phyloP scores from a whole-genome alignment of 2,797 vertebrate species.

The Pelodytes ibericus region DNA sequence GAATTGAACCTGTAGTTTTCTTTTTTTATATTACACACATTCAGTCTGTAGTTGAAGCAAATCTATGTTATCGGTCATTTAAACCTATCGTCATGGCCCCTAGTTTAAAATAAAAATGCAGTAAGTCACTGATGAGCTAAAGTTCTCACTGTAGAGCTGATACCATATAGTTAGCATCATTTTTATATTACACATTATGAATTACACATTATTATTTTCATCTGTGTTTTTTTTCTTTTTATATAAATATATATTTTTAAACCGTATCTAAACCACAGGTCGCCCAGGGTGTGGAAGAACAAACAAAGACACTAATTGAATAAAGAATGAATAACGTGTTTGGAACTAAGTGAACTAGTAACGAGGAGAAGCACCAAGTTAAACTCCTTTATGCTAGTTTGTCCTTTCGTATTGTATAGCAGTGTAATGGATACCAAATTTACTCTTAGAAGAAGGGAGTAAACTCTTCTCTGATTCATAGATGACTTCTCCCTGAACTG shows the following conservation, averaged over 20 bases:
- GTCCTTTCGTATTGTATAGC: not conserved
- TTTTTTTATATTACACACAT: too few species aligned
- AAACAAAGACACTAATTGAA: constrained; percentile 19
- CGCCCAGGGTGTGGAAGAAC: not conserved
- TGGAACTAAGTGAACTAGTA: not conserved
- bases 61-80: too few species aligned
- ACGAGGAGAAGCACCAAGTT: not conserved
- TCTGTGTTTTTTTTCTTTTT: constrained; percentile 1
- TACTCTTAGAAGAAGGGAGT: not conserved
- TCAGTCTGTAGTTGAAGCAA: too few species aligned
- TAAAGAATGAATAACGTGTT: constrained; percentile 26
- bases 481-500: not conserved
- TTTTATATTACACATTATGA: constrained; percentile 7
- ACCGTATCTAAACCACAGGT: not conserved
- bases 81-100: too few species aligned
- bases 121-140: too few species aligned
- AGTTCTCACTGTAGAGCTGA: not conserved
- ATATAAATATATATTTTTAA: too few species aligned
- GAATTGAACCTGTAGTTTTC: too few species aligned
- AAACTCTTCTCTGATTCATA: not conserved
- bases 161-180: not conserved
- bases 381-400: not conserved
- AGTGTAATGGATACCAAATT: not conserved
- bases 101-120: too few species aligned
- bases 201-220: constrained; percentile 1